Base-by-base conservation (phyloP, 2,797 vertebrate species). In the Sebastes iracundus region DNA sequence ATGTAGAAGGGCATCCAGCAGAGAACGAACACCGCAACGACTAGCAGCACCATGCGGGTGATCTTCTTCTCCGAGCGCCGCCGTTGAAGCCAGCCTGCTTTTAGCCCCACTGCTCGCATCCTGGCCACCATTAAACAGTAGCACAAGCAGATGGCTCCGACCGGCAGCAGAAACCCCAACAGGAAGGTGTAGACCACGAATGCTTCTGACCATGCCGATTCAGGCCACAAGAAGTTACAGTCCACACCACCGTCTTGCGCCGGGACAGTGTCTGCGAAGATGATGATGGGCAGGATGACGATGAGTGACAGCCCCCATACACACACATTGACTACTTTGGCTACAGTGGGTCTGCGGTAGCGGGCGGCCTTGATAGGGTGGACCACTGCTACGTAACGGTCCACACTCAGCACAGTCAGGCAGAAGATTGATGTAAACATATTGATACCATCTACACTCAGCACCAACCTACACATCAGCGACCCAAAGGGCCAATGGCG, bases 381-480 rank as follows among this genome's bases (percentile, higher is more conserved):
- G 4, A 95, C 95, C 22, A 96, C 95, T 1, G 95, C 95, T 20
- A 95, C 81, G 10, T 96, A 96, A 30, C 95, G 94, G 81, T 96
- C 95, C 52, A 95, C 93, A 7, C 95, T 96, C 20, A 96, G 82
- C 62, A 96, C 94, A 4, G 94, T 96, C 81, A 96, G 89, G 82
- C 95, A 96, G 82, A 96, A 96, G 71, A 96, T 92, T n/a, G 95
- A 95, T 3, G 95, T 96, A 80, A 95, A 96, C 95, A 96, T 96
- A 72, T 96, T 96, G 79, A 96, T 95, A 20, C 94, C 95, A 2
- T 96, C 95, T 7, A 95, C 93, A 27, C 95, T 96, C 27, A 95
- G 84, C 30, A 96, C 95, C 84, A 95, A 67, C 8, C 95, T 80
- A 46, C 95, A 96, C 93, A 95, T 95, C 27, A 95, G 69, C 0